Evolutionary conservation across 2,888 invertebrate genomes (phyloP).

Genomic region (Thecocarcelia acutangulata): DNA sequence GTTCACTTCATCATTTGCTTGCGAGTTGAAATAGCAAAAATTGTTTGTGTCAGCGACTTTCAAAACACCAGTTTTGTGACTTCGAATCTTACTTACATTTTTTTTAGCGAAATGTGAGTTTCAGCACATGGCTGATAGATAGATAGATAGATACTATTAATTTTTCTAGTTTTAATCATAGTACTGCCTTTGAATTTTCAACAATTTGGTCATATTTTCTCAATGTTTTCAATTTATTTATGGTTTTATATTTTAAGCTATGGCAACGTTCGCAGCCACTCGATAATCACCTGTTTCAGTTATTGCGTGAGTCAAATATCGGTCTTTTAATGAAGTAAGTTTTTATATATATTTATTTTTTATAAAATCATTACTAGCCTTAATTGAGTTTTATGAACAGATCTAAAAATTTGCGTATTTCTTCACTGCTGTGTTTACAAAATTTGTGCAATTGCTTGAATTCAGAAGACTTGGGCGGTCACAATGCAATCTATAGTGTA

Average conservation of each 20-base stretch:
- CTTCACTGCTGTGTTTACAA: slow-evolving; percentile 86
- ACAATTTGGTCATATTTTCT: no score
- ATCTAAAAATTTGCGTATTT: slow-evolving; percentile 84
- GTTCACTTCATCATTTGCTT: no score
- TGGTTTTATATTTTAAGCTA: slow-evolving; percentile 61
- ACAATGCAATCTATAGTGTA: slow-evolving; percentile 84
- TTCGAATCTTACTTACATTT: no score
- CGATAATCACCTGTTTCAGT: slow-evolving; percentile 83
- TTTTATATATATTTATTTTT: not conserved
- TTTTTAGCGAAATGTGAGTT: no score
- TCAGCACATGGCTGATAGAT: no score
- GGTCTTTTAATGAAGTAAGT: slow-evolving; percentile 82
- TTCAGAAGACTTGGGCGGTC: slow-evolving; percentile 85
- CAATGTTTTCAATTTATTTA: no score
- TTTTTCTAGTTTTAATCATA: not conserved
- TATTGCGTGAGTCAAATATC: slow-evolving; percentile 82
- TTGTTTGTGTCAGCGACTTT: no score
- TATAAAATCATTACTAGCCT: not conserved
- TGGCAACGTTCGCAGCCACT: slow-evolving; percentile 79
- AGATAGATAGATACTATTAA: no score
- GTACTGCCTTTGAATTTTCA: no score
- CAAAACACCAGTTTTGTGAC: no score
- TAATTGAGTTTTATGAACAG: slow-evolving; percentile 74
- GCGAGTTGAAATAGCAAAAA: no score
- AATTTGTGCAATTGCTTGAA: slow-evolving; percentile 86